Evolutionary conservation across 2,797 vertebrate species (phyloP).

Genomic region (Hyperoplus lanceolatus): DNA sequence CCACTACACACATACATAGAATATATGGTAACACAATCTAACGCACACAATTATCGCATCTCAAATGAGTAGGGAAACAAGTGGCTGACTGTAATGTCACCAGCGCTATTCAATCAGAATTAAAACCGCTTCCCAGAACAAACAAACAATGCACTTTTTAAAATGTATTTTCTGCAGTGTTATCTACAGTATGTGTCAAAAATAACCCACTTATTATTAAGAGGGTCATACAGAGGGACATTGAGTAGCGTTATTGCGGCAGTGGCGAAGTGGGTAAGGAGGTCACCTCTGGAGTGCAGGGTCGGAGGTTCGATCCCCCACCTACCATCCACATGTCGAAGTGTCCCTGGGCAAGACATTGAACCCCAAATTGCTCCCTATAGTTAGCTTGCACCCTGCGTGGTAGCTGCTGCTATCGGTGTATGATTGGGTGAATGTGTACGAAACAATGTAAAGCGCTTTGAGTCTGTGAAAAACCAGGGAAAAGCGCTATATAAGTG

Average conservation of each 20-base stretch:
- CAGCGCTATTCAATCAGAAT: background rate
- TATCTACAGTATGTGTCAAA: slow-evolving; percentile 22
- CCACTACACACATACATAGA: background rate
- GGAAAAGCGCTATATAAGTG: too few species aligned
- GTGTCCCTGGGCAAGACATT: too few species aligned
- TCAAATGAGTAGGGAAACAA: slow-evolving; percentile 1
- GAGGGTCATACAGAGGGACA: slow-evolving; percentile 26
- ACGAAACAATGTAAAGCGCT: too few species aligned
- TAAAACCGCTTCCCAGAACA: background rate
- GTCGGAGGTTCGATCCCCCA: too few species aligned
- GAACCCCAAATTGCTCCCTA: too few species aligned
- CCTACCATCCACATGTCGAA: too few species aligned
- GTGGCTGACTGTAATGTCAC: background rate
- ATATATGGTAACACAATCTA: background rate
- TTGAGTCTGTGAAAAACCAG: too few species aligned
- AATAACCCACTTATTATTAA: slow-evolving; percentile 24
- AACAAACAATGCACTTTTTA: background rate
- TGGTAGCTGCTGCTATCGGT: too few species aligned
- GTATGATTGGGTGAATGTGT: too few species aligned
- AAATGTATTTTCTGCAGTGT: slow-evolving; percentile 2
- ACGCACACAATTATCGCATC: background rate
- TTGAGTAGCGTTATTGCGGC: slow-evolving; percentile 30
- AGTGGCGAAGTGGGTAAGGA: too few species aligned
- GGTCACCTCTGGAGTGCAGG: too few species aligned
- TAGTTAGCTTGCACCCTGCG: too few species aligned